Conservation (phyloP, 2,113 vertebrate species). For the Gyps fulvus region DNA sequence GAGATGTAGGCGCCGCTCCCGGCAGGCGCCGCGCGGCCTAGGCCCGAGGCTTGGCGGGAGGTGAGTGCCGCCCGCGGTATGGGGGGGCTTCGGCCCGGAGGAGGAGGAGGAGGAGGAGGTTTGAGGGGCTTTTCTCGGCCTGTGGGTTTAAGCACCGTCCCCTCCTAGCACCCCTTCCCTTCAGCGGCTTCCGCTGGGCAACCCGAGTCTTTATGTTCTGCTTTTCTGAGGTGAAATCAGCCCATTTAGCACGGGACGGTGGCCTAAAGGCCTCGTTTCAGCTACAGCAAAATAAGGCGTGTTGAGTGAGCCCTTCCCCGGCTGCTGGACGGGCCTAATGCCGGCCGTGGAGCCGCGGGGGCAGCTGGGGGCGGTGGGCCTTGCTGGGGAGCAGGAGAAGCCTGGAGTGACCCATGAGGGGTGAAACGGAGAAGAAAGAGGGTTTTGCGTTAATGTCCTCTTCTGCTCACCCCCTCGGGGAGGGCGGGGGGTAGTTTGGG, state of each 20-base stretch:
- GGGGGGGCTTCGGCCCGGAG: not conserved
- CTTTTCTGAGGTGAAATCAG: not conserved
- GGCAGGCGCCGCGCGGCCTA: not conserved
- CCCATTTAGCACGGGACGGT: fast-evolving
- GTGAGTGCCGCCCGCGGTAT: not conserved
- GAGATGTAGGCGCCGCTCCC: not conserved
- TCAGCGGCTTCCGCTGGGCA: not conserved
- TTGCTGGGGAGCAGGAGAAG: not conserved
- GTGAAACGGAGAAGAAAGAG: too few species aligned
- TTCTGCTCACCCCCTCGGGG: fast-evolving
- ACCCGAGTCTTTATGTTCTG: not conserved
- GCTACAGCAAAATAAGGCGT: fast-evolving
- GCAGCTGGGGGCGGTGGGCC: not conserved
- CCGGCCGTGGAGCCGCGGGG: not conserved
- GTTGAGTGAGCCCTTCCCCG: not conserved
- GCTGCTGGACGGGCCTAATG: not conserved
- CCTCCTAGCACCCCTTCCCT: not conserved
- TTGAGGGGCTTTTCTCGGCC: not conserved
- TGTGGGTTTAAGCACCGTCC: not conserved
- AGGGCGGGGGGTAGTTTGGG: fast-evolving
- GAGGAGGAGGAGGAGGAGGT: not conserved
- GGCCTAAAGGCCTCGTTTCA: fast-evolving
- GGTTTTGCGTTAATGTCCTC: fast-evolving
- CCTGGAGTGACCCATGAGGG: not conserved
- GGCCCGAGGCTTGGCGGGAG: not conserved